These are phyloP conservation scores for Anoplius nigerrimus DNA, from an alignment of 2,888 invertebrate species.

Conservation along the genomic window DNA sequence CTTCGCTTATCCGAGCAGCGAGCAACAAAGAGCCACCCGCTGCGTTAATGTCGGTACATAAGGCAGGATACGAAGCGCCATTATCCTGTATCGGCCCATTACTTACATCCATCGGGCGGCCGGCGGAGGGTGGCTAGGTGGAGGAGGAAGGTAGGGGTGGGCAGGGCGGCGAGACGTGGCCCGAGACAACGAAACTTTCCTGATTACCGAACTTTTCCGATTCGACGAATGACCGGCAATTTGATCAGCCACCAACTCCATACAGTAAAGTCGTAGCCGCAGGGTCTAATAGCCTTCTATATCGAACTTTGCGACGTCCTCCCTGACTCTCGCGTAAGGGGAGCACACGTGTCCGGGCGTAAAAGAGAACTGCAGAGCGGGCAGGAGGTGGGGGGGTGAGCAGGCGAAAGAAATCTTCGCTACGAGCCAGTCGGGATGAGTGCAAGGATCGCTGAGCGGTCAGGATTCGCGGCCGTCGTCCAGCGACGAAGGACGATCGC, in stretches of 20 bases:
- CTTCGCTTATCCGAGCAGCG: background rate
- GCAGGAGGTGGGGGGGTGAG: background rate
- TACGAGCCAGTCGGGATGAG: too few species aligned
- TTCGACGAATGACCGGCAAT: constrained; percentile 67
- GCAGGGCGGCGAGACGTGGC: too few species aligned
- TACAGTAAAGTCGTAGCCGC: too few species aligned
- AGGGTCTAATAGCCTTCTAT: background rate
- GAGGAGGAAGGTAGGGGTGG: too few species aligned
- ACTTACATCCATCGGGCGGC: constrained; percentile 54
- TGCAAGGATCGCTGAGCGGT: too few species aligned
- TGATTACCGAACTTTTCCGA: constrained; percentile 70
- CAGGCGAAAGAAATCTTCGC: constrained; percentile 24
- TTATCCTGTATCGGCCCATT: constrained; percentile 64
- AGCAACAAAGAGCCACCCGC: constrained; percentile 21
- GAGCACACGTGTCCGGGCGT: background rate
- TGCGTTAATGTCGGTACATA: constrained; percentile 49
- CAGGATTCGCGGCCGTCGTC: too few species aligned
- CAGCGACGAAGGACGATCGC: too few species aligned
- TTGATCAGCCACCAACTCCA: constrained; percentile 53
- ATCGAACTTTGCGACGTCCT: constrained; percentile 48
- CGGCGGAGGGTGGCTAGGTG: too few species aligned
- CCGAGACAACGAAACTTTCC: constrained; percentile 59
- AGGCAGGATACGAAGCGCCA: constrained; percentile 49
- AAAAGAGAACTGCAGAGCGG: background rate
- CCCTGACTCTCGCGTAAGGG: constrained; percentile 47